Conservation (phyloP, 1,140 invertebrate genomes). For the Pachyrhynchus sulphureomaculatus region DNA sequence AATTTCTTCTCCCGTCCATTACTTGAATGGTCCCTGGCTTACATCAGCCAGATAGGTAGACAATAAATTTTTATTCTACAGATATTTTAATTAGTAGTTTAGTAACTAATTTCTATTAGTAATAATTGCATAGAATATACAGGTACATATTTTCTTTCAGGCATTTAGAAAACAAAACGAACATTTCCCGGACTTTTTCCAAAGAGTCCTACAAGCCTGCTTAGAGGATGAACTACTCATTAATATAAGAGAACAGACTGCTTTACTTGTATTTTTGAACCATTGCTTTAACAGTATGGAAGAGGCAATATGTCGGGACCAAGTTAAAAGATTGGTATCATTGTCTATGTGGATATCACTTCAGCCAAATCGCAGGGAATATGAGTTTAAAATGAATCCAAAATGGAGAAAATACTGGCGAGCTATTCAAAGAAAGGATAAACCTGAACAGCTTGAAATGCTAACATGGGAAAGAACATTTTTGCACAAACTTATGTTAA, state of each 20-base stretch:
- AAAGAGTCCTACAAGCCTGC: constrained; percentile 74
- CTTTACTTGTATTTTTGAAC: constrained; percentile 88
- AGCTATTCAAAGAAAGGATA: constrained; percentile 83
- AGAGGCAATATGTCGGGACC: constrained; percentile 87
- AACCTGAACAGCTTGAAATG: constrained; percentile 68
- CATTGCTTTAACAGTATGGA: constrained; percentile 98
- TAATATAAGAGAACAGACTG: constrained; percentile 79
- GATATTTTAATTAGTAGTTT: no score
- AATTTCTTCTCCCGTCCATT: no score
- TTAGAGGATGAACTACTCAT: constrained; percentile 57
- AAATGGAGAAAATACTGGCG: constrained; percentile 94
- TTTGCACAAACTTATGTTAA: constrained; percentile 84
- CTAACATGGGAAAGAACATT: constrained; percentile 87
- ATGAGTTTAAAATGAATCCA: constrained; percentile 82
- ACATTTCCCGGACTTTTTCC: constrained; percentile 87
- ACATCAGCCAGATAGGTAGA: no score
- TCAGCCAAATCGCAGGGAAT: constrained; percentile 76
- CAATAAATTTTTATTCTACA: no score
- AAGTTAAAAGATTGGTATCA: constrained; percentile 89
- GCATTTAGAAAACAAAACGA: constrained; percentile 78
- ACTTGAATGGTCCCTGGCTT: no score
- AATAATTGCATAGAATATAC: no score
- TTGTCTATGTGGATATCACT: constrained; percentile 93
- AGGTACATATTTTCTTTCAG: no score
- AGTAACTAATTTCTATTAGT: no score